Conservation (phyloP, 2,113 vertebrate species). For the Ovibos moschatus region DNA sequence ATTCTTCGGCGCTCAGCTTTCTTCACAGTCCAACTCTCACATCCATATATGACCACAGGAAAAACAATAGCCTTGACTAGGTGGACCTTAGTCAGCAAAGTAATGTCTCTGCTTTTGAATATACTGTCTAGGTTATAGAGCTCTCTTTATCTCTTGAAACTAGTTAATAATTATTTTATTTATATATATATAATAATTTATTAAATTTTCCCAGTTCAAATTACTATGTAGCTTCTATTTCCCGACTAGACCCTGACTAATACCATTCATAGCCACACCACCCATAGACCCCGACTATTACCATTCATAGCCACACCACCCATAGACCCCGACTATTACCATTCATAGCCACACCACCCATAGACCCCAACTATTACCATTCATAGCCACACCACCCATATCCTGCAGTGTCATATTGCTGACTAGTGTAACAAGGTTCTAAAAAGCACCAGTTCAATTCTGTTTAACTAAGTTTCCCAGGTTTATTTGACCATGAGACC, state of each 20-base stretch:
- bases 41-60: too few relatives aligned
- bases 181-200: background rate
- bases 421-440: background rate
- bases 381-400: background rate
- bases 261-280: background rate
- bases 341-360: background rate
- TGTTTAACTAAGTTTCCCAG: background rate
- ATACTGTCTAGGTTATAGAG: background rate
- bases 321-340: too few relatives aligned
- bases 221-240: background rate
- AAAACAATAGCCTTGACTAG: too few relatives aligned
- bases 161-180: background rate
- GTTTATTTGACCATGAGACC: background rate
- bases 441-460: background rate
- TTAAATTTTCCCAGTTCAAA: background rate
- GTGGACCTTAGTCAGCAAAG: too few relatives aligned
- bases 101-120: too few relatives aligned
- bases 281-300: too few relatives aligned
- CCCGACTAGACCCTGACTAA: background rate
- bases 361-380: too few relatives aligned
- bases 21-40: too few relatives aligned
- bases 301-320: background rate
- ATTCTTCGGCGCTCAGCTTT: too few relatives aligned
- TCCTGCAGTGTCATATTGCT: background rate
- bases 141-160: background rate